Base-by-base conservation (phyloP, 2,888 invertebrate genomes). In the Cantharis rufa region DNA sequence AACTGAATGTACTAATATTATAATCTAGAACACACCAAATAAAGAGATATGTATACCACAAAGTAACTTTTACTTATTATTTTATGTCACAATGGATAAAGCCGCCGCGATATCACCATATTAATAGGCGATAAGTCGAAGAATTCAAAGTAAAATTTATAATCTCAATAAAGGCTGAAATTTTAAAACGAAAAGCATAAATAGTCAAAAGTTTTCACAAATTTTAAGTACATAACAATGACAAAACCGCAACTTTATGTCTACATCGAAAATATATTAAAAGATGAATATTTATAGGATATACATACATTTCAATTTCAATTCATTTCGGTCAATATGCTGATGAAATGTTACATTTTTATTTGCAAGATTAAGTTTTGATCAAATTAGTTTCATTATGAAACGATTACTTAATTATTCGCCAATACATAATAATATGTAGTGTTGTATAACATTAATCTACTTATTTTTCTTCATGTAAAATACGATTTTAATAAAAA, bases 31-130 rank as follows among this genome's bases (percentile, higher is more conserved):
- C 71, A 68, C 27, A 28, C 72, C 72, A 69, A 75, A 72, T 72
- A 72, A 70, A 72, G 72, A 76, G 27, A 72, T 69, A 70, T 62
- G 13, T 48, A 24, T 70, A 63, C 70, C 73, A 68, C 68, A 73
- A 73, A 73, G 70, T 73, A 77, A 77, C 76, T 77, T 77, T 77
- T 77, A 77, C 76, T 77, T 70, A 68, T 73, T 71, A 68, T 74
- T 77, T 71, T 73, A 70, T 72, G 72, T 66, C 72, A 72, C 64
- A 32, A 48, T 48, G n/a, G 48, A 48, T n/a, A 48, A n/a, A n/a
- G n/a, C 9, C n/a, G 48, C n/a, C 48, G n/a, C 48, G 2, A 48
- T 48, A 48, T 48, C 7, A 5, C n/a, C n/a, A 48, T n/a, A 48
- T 9, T 48, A 48, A n/a, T 48, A n/a, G n/a, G n/a, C 4, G 48